Evolutionary conservation across 2,113 vertebrate genomes (phyloP), one percentile per base, ranked within the genome.

Genomic region (Sclerurus mexicanus): DNA sequence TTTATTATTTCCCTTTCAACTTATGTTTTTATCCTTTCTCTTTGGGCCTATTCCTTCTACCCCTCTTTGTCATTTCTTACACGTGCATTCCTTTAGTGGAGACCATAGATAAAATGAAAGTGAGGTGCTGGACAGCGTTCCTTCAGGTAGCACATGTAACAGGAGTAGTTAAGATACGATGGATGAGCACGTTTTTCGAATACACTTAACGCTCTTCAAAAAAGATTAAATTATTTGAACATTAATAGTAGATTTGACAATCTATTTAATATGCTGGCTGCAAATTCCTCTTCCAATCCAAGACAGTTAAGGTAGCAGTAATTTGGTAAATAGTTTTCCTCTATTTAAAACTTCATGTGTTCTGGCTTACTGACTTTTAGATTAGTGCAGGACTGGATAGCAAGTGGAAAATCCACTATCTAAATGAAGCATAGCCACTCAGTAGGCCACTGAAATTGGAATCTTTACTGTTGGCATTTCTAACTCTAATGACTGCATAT

Each of bases 391-490:
- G 72, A 78, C 76, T 55, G 90, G 72, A 93, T 39, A 92, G 81
- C 85, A 95, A 97, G 94, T 79, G 96, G 87, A 97, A 98, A 97
- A 93, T 95, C 37, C 44, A n/a, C 81, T 92, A 90, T 72, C 85
- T 97, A 97, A 98, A 96, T 97, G 89, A 98, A 97, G 92, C 92
- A 88, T 35, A 94, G 59, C 90, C 88, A 90, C 49, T 88, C 62
- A 90, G 87, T 31, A 95, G 73, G 47, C 68, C 75, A 87, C 28
- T 94, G 91, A 96, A 95, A 97, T 49, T 75, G 50, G 80, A 96
- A 96, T 95, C 74, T 97, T 96, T 95, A 95, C 93, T 62, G 50
- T 37, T 89, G 89, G 74, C 42, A 76, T 97, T 96, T 97, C 68
- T 91, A 77, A 91, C 93, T 86, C 80, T 96, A 97, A 97, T 86